Base-by-base conservation (phyloP, 2,888 invertebrate genomes). In the Conchocele bisecta region DNA sequence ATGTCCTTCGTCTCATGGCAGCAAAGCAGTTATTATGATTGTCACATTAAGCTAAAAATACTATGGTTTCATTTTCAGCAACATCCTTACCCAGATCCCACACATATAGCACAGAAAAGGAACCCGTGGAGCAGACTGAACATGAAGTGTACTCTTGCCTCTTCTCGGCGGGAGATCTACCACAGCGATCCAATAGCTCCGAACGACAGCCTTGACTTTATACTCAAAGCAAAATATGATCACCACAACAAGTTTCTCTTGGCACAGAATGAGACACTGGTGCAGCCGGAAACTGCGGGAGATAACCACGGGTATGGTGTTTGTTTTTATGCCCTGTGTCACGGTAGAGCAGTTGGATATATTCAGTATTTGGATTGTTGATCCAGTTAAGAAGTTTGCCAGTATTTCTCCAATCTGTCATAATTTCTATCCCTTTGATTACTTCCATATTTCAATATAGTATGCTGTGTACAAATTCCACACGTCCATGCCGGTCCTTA, bases 181-280 rank as follows among this genome's bases (percentile, higher is more conserved):
- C 88, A 89, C 63, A 76, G 76, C 66, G 91, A 91, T 58, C 90
- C 90, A 17, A 76, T 83, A 50, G 89, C 89, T 7, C 91, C 91
- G 20, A 77, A 77, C n/a, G 91, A 91, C 81, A 87, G 86, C 64
- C 79, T 91, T 37, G 91, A 91, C 75, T 91, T 91, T 84, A 77
- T 89, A 13, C 78, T 91, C 22, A 91, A 90, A 72, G 79, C 91
- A 24, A 78, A 88, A 42, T 91, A 91, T 75, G 79, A 91, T 70
- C 91, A 91, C 26, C 89, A 91, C 77, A 78, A 83, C 15, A 88
- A 89, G 44, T 86, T 91, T 33, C 80, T 91, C 7, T 86, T 77
- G 46, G 86, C 83, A 37, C 87, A 81, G 59, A 86, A 88, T 75
- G 86, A 90, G 72, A 89, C 88, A 0, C 66, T 89, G n/a, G 78